A percentile compares a stretch with the other conserved stretches of the same genome.
phyloP scores from a whole-genome alignment of 1,140 invertebrate species.

The Diorhabda elongata region DNA sequence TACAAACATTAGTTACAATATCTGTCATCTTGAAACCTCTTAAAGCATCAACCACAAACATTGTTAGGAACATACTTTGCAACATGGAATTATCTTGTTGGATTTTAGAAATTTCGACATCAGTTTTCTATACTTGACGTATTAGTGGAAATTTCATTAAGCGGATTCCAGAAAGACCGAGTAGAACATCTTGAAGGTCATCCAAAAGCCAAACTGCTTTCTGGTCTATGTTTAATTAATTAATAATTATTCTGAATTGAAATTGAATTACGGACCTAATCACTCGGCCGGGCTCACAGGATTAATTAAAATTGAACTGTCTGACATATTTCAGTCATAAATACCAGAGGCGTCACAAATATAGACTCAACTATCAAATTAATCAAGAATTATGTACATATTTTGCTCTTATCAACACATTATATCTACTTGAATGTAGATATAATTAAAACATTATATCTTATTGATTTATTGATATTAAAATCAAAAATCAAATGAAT shows the following conservation, averaged over 20 bases:
- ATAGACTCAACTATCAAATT: too few relatives aligned
- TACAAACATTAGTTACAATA: neutral
- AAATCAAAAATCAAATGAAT: too few relatives aligned
- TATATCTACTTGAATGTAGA: too few relatives aligned
- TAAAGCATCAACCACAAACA: neutral
- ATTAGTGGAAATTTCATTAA: slow-evolving; percentile 12
- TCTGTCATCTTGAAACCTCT: neutral
- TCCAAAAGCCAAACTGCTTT: slow-evolving; percentile 13
- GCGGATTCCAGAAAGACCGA: slow-evolving; percentile 7
- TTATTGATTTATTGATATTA: too few relatives aligned
- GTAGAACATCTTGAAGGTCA: slow-evolving; percentile 14
- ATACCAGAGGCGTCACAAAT: neutral
- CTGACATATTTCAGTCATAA: slow-evolving; percentile 4
- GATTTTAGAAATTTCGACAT: neutral
- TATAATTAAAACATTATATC: too few relatives aligned
- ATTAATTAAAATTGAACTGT: slow-evolving; percentile 12
- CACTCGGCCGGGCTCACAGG: slow-evolving; percentile 4
- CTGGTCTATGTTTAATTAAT: slow-evolving; percentile 13
- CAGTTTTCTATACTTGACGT: neutral
- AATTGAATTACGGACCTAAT: slow-evolving; percentile 13
- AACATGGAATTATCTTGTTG: neutral
- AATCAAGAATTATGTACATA: too few relatives aligned
- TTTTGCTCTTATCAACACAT: too few relatives aligned
- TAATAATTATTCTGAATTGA: slow-evolving; percentile 5
- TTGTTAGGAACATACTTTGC: neutral